These are phyloP conservation scores for Synanthedon vespiformis DNA, from an alignment of 2,888 invertebrate genomes.

Conservation along the genomic window DNA sequence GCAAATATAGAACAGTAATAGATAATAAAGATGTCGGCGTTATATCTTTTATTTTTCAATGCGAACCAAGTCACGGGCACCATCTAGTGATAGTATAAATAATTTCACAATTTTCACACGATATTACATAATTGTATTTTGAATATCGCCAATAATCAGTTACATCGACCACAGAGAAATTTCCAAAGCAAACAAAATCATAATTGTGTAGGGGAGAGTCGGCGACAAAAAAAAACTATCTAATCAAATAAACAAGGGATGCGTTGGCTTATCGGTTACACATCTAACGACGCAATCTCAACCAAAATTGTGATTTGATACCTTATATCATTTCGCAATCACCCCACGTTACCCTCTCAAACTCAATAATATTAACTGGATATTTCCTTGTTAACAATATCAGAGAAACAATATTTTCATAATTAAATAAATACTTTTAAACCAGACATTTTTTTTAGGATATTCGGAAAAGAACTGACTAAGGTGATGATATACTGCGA, in stretches of 20 bases:
- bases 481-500: too few species aligned
- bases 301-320: slow-evolving; percentile 60
- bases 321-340: slow-evolving; percentile 24
- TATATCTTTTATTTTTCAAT: too few species aligned
- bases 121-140: neutral
- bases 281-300: slow-evolving; percentile 50
- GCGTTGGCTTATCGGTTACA: slow-evolving; percentile 21
- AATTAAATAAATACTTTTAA: neutral
- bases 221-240: slow-evolving; percentile 28
- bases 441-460: too few species aligned
- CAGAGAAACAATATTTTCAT: neutral
- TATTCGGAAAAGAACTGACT: too few species aligned
- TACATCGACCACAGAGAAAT: slow-evolving; percentile 19
- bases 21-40: too few species aligned
- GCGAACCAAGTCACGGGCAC: too few species aligned
- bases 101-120: too few species aligned
- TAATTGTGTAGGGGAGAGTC: slow-evolving; percentile 36
- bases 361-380: slow-evolving; percentile 1
- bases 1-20: too few species aligned
- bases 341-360: slow-evolving; percentile 16
- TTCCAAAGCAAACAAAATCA: slow-evolving; percentile 23
- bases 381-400: neutral
- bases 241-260: slow-evolving; percentile 55
- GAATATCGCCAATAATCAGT: neutral
- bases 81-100: too few species aligned